A percentile compares a stretch with the other conserved stretches of the same genome.
Conservation (phyloP, 2,888 invertebrate genomes). For the Mechanitis messenoides region DNA sequence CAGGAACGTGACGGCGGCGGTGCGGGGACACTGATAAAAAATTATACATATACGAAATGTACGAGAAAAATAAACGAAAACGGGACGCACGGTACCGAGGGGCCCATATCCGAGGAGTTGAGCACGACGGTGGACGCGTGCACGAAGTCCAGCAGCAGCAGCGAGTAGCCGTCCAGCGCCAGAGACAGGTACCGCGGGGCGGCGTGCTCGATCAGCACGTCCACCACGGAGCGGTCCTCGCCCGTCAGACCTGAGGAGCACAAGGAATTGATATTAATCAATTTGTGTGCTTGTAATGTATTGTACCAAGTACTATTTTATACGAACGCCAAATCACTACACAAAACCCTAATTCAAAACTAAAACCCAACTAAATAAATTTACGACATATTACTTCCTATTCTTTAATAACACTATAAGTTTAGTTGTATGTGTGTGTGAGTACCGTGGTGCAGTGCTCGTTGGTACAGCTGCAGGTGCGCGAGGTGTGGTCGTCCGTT, state of each 20-base stretch:
- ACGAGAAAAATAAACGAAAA: background rate
- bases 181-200: conserved; percentile 91
- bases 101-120: conserved; percentile 85
- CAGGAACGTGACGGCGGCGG: conserved; percentile 92
- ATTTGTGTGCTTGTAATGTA: no score
- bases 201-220: conserved; percentile 87
- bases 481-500: conserved; percentile 78
- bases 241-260: conserved; percentile 74
- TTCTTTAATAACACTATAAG: background rate
- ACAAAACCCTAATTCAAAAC: no score
- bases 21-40: conserved; percentile 82
- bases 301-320: no score
- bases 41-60: background rate
- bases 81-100: conserved; percentile 45
- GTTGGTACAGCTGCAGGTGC: conserved; percentile 90
- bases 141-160: conserved; percentile 91
- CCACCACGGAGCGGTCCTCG: conserved; percentile 84
- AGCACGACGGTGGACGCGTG: conserved; percentile 92
- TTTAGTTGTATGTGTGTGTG: background rate
- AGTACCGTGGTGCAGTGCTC: conserved; percentile 87
- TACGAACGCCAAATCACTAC: no score
- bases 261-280: background rate
- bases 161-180: conserved; percentile 90
- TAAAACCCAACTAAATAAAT: no score
- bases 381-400: no score